phyloP scores from a whole-genome alignment of 92 coral and sea anemone species.

The Desmophyllum pertusum region DNA sequence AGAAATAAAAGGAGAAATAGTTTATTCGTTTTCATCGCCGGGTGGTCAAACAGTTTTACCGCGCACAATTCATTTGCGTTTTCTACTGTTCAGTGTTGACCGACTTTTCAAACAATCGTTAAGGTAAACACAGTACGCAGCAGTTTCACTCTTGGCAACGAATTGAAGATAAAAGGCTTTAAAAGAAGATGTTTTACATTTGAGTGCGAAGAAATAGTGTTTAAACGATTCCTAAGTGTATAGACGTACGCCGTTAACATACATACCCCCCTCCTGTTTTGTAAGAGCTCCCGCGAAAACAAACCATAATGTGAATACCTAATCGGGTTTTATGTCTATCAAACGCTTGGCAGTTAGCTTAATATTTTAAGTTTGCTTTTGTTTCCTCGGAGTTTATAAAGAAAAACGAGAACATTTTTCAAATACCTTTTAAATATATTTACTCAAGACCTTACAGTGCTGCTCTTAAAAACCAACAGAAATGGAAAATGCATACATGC shows the following conservation, averaged over 20 bases:
- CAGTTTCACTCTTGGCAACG: background rate
- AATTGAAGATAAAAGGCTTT: background rate
- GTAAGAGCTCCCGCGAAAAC: slow-evolving; percentile 3
- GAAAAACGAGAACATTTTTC: slow-evolving; percentile 16
- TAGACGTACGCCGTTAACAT: background rate
- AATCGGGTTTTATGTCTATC: background rate
- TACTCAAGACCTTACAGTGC: slow-evolving; percentile 23
- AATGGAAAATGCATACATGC: slow-evolving; percentile 34
- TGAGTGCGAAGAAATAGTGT: background rate
- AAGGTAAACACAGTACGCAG: background rate
- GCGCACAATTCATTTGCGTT: slow-evolving; percentile 10
- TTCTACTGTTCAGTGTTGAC: background rate
- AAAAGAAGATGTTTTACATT: background rate
- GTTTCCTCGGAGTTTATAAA: background rate
- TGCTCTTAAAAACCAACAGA: slow-evolving; percentile 13
- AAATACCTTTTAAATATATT: slow-evolving; percentile 41
- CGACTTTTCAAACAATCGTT: slow-evolving; percentile 4
- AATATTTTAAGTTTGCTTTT: background rate
- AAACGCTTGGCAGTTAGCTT: background rate
- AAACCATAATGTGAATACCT: slow-evolving; percentile 2
- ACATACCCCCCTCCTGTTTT: background rate
- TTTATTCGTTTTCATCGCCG: slow-evolving; percentile 24
- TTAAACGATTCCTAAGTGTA: background rate
- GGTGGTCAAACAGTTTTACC: slow-evolving; percentile 26
- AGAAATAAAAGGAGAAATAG: background rate